These are phyloP conservation scores for Apus apus DNA, from an alignment of 2,113 vertebrate species.

Conservation along the genomic window DNA sequence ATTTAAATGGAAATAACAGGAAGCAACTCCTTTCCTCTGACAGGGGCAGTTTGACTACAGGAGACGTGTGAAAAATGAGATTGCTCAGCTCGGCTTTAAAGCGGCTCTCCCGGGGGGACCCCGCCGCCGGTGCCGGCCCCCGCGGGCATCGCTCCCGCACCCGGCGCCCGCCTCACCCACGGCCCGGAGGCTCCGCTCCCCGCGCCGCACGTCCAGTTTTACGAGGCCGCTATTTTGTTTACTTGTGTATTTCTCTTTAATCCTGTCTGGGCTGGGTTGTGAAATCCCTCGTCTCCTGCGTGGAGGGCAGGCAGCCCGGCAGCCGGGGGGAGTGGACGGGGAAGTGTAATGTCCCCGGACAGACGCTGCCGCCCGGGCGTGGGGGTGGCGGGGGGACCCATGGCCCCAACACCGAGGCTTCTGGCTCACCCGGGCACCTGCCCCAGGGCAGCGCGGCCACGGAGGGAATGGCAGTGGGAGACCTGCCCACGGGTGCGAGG, in stretches of 20 bases:
- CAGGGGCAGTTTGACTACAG: slow-evolving; percentile 69
- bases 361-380: background rate
- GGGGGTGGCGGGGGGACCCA: background rate
- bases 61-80: slow-evolving; percentile 74
- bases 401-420: accelerated
- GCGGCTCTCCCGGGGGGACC: slow-evolving; percentile 12
- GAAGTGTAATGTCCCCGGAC: background rate
- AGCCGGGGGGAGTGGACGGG: slow-evolving; percentile 43
- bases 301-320: slow-evolving; percentile 62
- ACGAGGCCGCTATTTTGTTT: slow-evolving; percentile 56
- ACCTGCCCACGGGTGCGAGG: background rate
- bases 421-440: background rate
- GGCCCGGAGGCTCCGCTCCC: background rate
- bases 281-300: slow-evolving; percentile 69
- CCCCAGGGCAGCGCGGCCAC: accelerated
- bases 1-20: slow-evolving; percentile 74
- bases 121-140: background rate
- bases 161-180: background rate
- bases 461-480: background rate
- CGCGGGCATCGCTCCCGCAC: background rate
- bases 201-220: background rate
- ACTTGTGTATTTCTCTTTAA: slow-evolving; percentile 66
- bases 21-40: slow-evolving; percentile 77
- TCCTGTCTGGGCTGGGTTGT: slow-evolving; percentile 69
- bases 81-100: slow-evolving; percentile 31